Conservation (phyloP, 2,797 vertebrate species). For the Cyclopterus lumpus region DNA sequence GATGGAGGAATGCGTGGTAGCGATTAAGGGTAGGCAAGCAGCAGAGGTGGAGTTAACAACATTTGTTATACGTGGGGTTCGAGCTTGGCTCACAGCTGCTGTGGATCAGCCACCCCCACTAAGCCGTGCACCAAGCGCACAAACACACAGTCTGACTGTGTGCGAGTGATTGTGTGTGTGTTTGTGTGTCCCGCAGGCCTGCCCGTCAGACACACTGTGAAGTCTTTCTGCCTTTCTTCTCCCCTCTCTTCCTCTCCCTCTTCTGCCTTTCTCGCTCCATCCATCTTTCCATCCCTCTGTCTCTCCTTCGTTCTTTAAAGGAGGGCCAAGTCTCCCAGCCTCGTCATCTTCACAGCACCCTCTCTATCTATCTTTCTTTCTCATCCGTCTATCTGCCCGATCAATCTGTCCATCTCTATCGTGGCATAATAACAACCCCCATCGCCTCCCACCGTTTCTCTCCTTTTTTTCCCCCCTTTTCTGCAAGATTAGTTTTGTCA, state of each 20-base stretch:
- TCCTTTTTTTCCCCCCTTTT: constrained; percentile 14
- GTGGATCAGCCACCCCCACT: constrained; percentile 69
- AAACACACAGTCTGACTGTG: neutral
- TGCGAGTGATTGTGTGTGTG: too few relatives aligned
- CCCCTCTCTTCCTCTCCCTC: constrained; percentile 41
- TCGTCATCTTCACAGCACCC: constrained; percentile 48
- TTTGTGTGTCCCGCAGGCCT: constrained; percentile 65
- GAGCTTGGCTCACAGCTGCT: constrained; percentile 70
- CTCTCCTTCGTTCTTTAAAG: constrained; percentile 44
- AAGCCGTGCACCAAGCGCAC: constrained; percentile 39
- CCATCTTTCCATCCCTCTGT: constrained; percentile 42
- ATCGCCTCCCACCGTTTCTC: constrained; percentile 3
- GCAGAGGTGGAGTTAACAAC: constrained; percentile 66
- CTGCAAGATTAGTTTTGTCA: constrained; percentile 40
- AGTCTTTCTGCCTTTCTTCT: constrained; percentile 72
- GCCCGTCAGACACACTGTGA: constrained; percentile 76
- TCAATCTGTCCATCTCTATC: constrained; percentile 61
- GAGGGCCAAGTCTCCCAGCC: constrained; percentile 41
- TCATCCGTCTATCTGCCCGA: constrained; percentile 54
- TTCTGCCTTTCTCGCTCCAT: constrained; percentile 29
- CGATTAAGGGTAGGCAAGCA: constrained; percentile 42
- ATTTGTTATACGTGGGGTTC: constrained; percentile 65
- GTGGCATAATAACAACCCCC: constrained; percentile 52
- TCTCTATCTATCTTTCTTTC: constrained; percentile 55
- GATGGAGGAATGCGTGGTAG: constrained; percentile 48